Evolutionary conservation across 1,140 invertebrate species (phyloP).

Genomic region (Tyrophagus putrescentiae): DNA sequence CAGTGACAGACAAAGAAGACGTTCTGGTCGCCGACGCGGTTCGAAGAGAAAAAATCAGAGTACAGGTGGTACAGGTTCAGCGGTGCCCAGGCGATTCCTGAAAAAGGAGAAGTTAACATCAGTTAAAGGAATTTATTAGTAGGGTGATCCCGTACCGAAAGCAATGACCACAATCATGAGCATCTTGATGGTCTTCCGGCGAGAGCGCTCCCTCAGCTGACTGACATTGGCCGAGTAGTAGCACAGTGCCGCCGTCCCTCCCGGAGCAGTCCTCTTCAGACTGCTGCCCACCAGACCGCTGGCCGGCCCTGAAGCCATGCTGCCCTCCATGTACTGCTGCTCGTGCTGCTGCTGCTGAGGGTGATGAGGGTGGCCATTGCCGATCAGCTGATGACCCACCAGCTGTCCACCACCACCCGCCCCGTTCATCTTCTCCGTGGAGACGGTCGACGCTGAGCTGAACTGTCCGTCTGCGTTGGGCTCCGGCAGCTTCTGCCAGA

Average conservation of each 20-base stretch:
- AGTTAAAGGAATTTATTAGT: no score
- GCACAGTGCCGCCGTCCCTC: not conserved
- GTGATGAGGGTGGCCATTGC: no score
- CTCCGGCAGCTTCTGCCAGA: not conserved
- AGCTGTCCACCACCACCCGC: no score
- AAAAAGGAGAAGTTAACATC: no score
- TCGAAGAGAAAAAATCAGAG: constrained; percentile 31
- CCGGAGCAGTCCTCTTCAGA: not conserved
- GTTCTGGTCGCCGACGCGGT: constrained; percentile 31
- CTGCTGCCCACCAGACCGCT: not conserved
- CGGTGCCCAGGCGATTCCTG: constrained; percentile 40
- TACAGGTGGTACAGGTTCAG: constrained; percentile 38
- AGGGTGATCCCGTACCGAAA: no score
- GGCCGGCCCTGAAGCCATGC: not conserved
- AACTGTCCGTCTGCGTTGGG: not conserved
- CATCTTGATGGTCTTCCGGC: constrained; percentile 38
- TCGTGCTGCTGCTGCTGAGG: not conserved
- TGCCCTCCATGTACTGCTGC: not conserved
- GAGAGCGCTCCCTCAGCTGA: not conserved
- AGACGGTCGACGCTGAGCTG: not conserved
- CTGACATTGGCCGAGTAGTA: not conserved
- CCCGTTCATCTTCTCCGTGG: not conserved
- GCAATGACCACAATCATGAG: constrained; percentile 39
- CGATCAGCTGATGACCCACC: no score
- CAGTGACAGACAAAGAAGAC: constrained; percentile 34